A percentile compares a stretch with the other conserved stretches of the same genome.
Evolutionary conservation across 2,113 vertebrate species (phyloP).

Genomic region (Limanda limanda): DNA sequence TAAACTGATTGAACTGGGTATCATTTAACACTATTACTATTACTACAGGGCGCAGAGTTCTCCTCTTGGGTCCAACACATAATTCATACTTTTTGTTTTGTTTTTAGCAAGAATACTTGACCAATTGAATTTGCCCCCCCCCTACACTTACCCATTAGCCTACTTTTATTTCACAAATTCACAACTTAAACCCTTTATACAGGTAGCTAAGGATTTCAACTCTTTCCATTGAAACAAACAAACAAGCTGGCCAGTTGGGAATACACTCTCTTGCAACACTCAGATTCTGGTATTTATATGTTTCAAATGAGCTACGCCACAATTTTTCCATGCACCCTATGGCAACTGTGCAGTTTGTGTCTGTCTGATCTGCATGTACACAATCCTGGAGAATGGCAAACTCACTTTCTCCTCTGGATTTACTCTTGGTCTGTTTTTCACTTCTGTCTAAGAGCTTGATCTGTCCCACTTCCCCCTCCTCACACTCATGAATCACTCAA

Average conservation of each 20-base stretch:
- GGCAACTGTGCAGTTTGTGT: background rate
- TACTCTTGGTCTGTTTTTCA: conserved; percentile 25
- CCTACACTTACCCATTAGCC: background rate
- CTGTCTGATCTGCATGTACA: conserved; percentile 1
- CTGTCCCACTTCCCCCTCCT: conserved; percentile 22
- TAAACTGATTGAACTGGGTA: too few relatives aligned
- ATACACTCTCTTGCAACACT: background rate
- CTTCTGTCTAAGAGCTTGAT: conserved; percentile 22
- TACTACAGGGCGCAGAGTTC: too few relatives aligned
- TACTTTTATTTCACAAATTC: background rate
- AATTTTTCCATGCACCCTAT: background rate
- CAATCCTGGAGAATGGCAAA: background rate
- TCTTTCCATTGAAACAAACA: too few relatives aligned
- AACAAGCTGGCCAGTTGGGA: background rate
- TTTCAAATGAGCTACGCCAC: background rate
- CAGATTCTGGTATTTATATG: background rate
- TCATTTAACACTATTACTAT: too few relatives aligned
- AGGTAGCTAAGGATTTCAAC: too few relatives aligned
- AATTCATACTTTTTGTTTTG: too few relatives aligned
- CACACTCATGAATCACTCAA: conserved; percentile 47
- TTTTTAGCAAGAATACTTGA: too few relatives aligned
- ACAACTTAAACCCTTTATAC: too few relatives aligned
- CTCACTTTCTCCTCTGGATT: conserved; percentile 24
- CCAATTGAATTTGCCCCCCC: too few relatives aligned
- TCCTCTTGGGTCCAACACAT: too few relatives aligned